Conservation (phyloP, 1,140 invertebrate genomes). For the Oryzaephilus surinamensis region DNA sequence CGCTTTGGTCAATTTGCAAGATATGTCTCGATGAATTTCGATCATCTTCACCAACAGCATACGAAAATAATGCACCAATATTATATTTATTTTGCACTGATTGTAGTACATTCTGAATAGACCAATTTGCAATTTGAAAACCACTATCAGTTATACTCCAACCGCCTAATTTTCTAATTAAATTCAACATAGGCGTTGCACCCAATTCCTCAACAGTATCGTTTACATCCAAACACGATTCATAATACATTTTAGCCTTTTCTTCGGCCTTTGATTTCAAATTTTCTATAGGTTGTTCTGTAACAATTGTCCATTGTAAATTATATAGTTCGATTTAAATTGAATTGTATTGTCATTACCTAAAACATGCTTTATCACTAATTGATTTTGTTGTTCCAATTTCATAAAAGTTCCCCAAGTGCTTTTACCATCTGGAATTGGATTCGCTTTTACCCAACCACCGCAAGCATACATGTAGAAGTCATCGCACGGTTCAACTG, state of each 20-base stretch:
- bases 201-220: slow-evolving; percentile 80
- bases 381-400: slow-evolving; percentile 83
- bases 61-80: slow-evolving; percentile 79
- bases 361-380: slow-evolving; percentile 82
- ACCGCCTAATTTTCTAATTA: slow-evolving; percentile 63
- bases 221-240: slow-evolving; percentile 87
- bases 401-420: slow-evolving; percentile 93
- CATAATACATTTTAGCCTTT: slow-evolving; percentile 85
- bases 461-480: slow-evolving; percentile 93
- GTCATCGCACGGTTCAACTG: slow-evolving; percentile 81
- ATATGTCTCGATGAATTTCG: slow-evolving; percentile 81
- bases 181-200: slow-evolving; percentile 64
- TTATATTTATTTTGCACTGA: slow-evolving; percentile 77
- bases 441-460: slow-evolving; percentile 84
- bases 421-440: slow-evolving; percentile 85
- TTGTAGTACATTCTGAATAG: slow-evolving; percentile 66
- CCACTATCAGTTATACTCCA: slow-evolving; percentile 47
- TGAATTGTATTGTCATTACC: too few species aligned
- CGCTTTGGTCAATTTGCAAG: slow-evolving; percentile 88
- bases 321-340: slow-evolving; percentile 2
- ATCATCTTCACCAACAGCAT: slow-evolving; percentile 88
- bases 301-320: slow-evolving; percentile 21
- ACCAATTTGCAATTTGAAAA: slow-evolving; percentile 57
- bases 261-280: slow-evolving; percentile 68
- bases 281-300: slow-evolving; percentile 48